Evolutionary conservation across 2,113 vertebrate genomes (phyloP).

Genomic region (Channa maculata): DNA sequence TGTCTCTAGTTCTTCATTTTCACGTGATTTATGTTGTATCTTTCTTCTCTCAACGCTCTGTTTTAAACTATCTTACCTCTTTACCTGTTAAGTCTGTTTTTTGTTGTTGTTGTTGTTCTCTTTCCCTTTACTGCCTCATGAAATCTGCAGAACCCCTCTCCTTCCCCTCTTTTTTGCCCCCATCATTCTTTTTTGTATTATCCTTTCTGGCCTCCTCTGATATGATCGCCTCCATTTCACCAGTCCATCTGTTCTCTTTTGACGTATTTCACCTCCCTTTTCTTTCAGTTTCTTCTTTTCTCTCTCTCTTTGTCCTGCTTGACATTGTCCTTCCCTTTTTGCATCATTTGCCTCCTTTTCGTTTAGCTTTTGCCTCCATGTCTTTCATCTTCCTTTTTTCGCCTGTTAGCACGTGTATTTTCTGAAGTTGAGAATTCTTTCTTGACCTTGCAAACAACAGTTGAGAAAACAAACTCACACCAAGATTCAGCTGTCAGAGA

Average conservation of each 20-base stretch:
- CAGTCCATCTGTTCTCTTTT: neutral
- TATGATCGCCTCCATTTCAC: neutral
- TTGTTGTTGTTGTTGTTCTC: accelerated
- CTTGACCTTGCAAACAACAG: neutral
- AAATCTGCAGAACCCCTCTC: neutral
- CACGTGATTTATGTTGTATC: neutral
- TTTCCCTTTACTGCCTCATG: constrained; percentile 13
- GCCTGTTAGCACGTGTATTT: too few relatives aligned
- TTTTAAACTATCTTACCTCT: neutral
- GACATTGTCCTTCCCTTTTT: neutral
- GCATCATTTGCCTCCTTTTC: neutral
- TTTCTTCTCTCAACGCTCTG: neutral
- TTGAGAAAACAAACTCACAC: neutral
- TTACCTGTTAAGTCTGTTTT: neutral
- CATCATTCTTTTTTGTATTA: neutral
- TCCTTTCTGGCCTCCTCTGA: neutral
- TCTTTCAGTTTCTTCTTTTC: neutral
- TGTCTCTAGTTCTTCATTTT: neutral
- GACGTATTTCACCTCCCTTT: neutral
- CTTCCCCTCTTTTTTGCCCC: neutral
- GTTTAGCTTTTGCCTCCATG: neutral
- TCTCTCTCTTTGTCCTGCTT: neutral
- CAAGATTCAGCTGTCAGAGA: neutral
- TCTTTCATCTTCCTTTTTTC: neutral
- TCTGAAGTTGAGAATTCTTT: neutral